Evolutionary conservation across 2,113 vertebrate species (phyloP).

Genomic region (Pelecanus crispus): DNA sequence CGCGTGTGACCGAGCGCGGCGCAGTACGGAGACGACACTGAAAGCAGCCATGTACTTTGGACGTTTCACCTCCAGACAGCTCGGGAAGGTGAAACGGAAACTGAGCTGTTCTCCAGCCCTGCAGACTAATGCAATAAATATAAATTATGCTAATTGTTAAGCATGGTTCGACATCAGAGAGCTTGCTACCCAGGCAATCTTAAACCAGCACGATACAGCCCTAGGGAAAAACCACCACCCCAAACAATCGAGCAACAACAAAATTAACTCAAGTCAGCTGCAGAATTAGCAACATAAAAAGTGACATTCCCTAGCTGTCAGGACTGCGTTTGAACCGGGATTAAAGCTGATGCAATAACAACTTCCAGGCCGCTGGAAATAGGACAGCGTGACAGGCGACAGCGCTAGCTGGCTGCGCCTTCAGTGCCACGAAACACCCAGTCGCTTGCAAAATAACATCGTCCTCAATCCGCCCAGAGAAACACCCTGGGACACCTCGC

Average conservation of each 20-base stretch:
- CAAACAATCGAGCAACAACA: not conserved
- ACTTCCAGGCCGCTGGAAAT: constrained; percentile 60
- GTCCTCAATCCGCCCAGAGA: not conserved
- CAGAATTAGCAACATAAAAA: constrained; percentile 7
- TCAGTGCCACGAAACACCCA: not conserved
- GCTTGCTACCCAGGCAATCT: not conserved
- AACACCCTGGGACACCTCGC: not conserved
- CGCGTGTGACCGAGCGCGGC: accelerated
- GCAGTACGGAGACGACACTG: accelerated
- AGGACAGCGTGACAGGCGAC: constrained; percentile 36
- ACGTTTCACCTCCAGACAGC: not conserved
- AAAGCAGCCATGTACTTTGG: not conserved
- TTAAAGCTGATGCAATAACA: constrained; percentile 57
- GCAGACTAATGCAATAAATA: not conserved
- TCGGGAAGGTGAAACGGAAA: not conserved
- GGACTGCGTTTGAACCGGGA: not conserved
- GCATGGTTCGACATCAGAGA: not conserved
- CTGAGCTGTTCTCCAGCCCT: not conserved
- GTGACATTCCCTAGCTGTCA: constrained; percentile 4
- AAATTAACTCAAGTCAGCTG: constrained; percentile 4
- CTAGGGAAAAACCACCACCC: not conserved
- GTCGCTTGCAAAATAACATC: not conserved
- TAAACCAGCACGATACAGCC: not conserved
- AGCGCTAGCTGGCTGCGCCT: not conserved
- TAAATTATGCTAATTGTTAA: not conserved